A percentile compares a stretch with the other conserved stretches of the same genome.
Conservation (phyloP, 2,797 vertebrate species). For the Hyperoplus immaculatus region DNA sequence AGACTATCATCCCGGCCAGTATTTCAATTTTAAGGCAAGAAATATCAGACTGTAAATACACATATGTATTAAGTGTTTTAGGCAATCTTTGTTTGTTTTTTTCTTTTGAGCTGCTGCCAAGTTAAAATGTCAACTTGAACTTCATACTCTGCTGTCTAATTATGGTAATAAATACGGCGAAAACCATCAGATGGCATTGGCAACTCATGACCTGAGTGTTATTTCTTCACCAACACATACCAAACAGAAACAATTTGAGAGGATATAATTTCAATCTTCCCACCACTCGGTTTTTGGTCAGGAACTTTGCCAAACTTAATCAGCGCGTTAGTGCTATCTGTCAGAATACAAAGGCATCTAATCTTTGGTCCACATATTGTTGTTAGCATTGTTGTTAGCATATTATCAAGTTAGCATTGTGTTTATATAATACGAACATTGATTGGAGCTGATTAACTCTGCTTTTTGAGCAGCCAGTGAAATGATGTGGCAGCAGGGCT, state of each 20-base stretch:
- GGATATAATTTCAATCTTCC: conserved; percentile 40
- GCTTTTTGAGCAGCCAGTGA: conserved; percentile 53
- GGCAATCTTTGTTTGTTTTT: background rate
- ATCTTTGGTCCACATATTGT: conserved; percentile 52
- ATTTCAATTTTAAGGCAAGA: background rate
- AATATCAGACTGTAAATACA: background rate
- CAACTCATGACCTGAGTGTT: conserved; percentile 20
- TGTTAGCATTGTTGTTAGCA: conserved; percentile 55
- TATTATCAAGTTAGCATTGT: conserved; percentile 68
- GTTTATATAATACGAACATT: conserved; percentile 66
- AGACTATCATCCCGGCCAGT: background rate
- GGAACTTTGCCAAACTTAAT: conserved; percentile 63
- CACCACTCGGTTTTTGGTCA: conserved; percentile 42
- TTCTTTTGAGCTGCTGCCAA: conserved; percentile 2
- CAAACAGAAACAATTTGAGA: conserved; percentile 26
- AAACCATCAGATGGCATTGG: background rate
- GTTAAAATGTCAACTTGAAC: conserved; percentile 18
- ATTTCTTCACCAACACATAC: conserved; percentile 16
- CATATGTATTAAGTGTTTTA: background rate
- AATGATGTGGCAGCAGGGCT: conserved; percentile 59
- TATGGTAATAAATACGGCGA: too few relatives aligned
- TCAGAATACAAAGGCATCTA: conserved; percentile 56
- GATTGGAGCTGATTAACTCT: conserved; percentile 75
- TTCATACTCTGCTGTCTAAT: background rate
- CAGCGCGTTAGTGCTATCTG: conserved; percentile 22